Evolutionary conservation across 2,797 vertebrate species (phyloP), one percentile per base, ranked within the genome.

Genomic region (Gila robusta): DNA sequence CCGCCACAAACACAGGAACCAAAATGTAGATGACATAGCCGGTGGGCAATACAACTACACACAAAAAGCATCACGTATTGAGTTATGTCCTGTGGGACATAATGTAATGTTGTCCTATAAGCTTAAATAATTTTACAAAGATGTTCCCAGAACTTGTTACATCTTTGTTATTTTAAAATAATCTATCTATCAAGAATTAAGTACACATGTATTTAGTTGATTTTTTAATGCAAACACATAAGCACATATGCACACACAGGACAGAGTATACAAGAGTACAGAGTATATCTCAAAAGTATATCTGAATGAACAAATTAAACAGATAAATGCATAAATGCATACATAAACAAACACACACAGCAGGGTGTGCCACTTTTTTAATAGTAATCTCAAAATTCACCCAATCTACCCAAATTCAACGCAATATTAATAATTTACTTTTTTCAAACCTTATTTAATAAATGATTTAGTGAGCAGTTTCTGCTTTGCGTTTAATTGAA

Each of bases 21-120:
- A 79, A 19, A 62, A 91, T 0, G 56, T 95, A 95, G 70, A 94
- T 83, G 12, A 92, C 10, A 14, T 1, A 79, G 67, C 4, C 64
- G 28, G 16, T 0, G n/a, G 90, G 87, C 85, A 88, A 91, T 44
- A 83, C 8, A 77, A 83, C 95, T 95, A 87, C 26, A 86, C 11
- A 81, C 59, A 71, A 12, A 89, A 11, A 83, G 8, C 28, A 85
- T 79, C 6, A 67, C 5, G 10, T 52, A 37, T 71, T 10, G 0
- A 56, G 49, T 71, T 54, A 7, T 70, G 32, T 28, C 32, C 23
- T 49, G 62, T 69, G 41, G 6, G 64, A 32, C n/a, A 69, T 67
- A 17, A 35, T 10, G 3, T 6, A 32, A 16, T 11, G 26, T 21
- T 41, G 11, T n/a, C 16, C 16, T 32, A 32, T 32, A 32, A 81